Evolutionary conservation across 2,888 invertebrate species (phyloP).

Genomic region (Lasioglossum zephyrum): DNA sequence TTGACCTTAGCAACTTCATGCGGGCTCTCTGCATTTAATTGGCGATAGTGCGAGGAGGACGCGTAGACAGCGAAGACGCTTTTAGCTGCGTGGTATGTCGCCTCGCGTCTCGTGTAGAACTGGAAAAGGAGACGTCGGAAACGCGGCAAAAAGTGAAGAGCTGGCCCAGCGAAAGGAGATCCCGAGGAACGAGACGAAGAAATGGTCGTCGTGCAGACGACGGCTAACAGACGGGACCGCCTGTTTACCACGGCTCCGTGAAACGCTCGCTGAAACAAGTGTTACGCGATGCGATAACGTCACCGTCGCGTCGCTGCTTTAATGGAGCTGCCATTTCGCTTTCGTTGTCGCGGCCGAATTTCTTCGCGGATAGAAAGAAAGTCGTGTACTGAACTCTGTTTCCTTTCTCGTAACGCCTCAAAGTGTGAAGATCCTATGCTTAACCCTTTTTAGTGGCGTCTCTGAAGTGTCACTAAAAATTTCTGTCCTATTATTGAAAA

Average conservation of each 20-base stretch:
- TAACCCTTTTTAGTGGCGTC: too few relatives aligned
- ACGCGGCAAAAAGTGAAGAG: constrained; percentile 40
- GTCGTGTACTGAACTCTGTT: neutral
- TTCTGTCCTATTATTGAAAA: too few relatives aligned
- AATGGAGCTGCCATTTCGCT: constrained; percentile 64
- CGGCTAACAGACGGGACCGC: constrained; percentile 22
- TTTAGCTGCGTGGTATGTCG: constrained; percentile 9
- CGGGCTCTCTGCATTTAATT: constrained; percentile 44
- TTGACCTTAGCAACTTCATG: constrained; percentile 10
- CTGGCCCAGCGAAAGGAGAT: constrained; percentile 36
- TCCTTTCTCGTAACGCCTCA: neutral
- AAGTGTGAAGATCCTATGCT: too few relatives aligned
- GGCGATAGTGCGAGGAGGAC: neutral
- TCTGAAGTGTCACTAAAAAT: too few relatives aligned
- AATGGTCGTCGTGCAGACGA: constrained; percentile 21
- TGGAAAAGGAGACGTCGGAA: constrained; percentile 35
- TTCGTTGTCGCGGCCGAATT: constrained; percentile 60
- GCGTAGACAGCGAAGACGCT: constrained; percentile 43
- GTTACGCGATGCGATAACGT: constrained; percentile 73
- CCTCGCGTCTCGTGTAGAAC: constrained; percentile 7
- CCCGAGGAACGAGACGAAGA: constrained; percentile 33
- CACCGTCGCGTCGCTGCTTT: constrained; percentile 34
- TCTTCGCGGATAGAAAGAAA: constrained; percentile 3
- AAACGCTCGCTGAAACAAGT: constrained; percentile 72
- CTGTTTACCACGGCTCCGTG: constrained; percentile 24